Percentiles rank a stretch among this genome's conserved stretches.
Evolutionary conservation across 2,113 vertebrate genomes (phyloP).

Genomic region (Potamarius usumacintae): DNA sequence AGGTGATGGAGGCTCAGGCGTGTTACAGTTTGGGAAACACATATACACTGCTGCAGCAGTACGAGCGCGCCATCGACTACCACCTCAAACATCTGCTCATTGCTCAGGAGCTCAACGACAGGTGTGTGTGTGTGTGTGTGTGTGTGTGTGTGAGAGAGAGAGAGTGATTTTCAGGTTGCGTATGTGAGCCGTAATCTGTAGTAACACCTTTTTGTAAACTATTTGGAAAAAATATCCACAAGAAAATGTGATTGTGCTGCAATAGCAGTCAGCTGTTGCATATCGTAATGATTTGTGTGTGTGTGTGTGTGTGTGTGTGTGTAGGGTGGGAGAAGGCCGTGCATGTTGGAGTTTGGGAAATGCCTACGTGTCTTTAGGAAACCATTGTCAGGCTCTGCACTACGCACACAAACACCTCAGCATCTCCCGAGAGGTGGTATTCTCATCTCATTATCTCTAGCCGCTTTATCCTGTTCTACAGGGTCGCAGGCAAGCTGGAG

Average conservation of each 20-base stretch:
- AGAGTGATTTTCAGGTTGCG: no score
- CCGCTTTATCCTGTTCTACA: no score
- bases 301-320: conserved; percentile 57
- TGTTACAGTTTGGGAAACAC: conserved; percentile 98
- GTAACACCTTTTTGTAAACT: neutral
- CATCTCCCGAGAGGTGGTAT: conserved; percentile 85
- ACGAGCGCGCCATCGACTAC: conserved; percentile 87
- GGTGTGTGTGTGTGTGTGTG: conserved; percentile 68
- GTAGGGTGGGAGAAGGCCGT: conserved; percentile 92
- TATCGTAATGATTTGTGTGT: neutral
- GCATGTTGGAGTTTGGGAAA: conserved; percentile 98
- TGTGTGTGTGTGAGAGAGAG: neutral
- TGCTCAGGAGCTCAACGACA: conserved; percentile 91
- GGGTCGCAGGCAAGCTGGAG: no score
- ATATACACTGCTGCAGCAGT: conserved; percentile 88
- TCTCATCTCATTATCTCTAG: no score
- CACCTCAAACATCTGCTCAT: conserved; percentile 93
- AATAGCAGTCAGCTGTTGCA: no score
- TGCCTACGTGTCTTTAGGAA: conserved; percentile 88
- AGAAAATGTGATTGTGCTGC: no score
- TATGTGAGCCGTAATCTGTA: neutral
- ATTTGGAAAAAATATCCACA: neutral
- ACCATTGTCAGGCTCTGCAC: conserved; percentile 86
- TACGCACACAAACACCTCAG: conserved; percentile 90
- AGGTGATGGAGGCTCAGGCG: conserved; percentile 94